Evolutionary conservation across 2,888 invertebrate species (phyloP).

Genomic region (Xanthia togata): DNA sequence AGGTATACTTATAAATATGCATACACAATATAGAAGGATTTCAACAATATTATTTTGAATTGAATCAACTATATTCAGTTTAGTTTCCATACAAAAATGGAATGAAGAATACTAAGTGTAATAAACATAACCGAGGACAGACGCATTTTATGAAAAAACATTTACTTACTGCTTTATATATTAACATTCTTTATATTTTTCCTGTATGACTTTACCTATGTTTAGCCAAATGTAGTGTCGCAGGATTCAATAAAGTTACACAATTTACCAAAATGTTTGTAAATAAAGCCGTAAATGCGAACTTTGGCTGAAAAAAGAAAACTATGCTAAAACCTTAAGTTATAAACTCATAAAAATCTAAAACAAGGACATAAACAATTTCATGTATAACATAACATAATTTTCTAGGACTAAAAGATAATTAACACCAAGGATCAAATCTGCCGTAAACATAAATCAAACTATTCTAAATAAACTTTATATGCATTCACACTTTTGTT

Average conservation of each 20-base stretch:
- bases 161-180: constrained; percentile 56
- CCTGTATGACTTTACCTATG: constrained; percentile 1
- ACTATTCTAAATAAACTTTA: constrained; percentile 30
- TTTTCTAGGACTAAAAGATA: constrained; percentile 75
- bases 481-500: constrained; percentile 38
- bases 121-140: constrained; percentile 28
- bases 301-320: constrained; percentile 80
- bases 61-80: constrained; percentile 17
- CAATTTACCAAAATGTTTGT: constrained; percentile 41
- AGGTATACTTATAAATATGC: constrained; percentile 62
- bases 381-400: constrained; percentile 82
- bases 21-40: constrained; percentile 43
- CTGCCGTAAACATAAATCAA: constrained; percentile 53
- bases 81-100: constrained; percentile 39
- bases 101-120: constrained; percentile 41
- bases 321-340: constrained; percentile 72
- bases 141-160: constrained; percentile 46
- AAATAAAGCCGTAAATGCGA: constrained; percentile 66
- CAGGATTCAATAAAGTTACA: constrained; percentile 25
- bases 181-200: constrained; percentile 42
- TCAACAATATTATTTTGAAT: constrained; percentile 21
- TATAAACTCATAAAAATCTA: constrained; percentile 84
- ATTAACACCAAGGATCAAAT: constrained; percentile 65
- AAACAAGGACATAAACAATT: constrained; percentile 88
- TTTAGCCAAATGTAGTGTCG: constrained; percentile 14